Conservation (phyloP, 2,888 invertebrate genomes). For the Zeuzera pyrina region DNA sequence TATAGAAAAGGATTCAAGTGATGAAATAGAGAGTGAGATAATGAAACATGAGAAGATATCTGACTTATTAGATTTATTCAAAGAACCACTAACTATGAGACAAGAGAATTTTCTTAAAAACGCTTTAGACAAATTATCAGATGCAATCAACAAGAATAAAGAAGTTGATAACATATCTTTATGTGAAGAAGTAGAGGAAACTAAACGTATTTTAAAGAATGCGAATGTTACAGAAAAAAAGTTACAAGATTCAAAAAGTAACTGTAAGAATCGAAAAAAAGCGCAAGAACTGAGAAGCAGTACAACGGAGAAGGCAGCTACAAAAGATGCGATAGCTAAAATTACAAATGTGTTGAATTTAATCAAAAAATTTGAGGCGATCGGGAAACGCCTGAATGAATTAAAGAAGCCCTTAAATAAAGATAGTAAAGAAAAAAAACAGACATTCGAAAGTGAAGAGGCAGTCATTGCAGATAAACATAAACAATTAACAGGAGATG, state of each 20-base stretch:
- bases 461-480: conserved; percentile 1
- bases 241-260: no score
- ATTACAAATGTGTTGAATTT: conserved; percentile 41
- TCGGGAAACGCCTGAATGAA: conserved; percentile 30
- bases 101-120: conserved; percentile 53
- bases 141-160: conserved; percentile 37
- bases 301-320: conserved; percentile 13
- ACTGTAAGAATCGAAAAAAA: conserved; percentile 11
- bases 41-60: conserved; percentile 52
- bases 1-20: conserved; percentile 44
- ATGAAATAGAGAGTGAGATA: conserved; percentile 39
- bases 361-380: conserved; percentile 41
- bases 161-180: conserved; percentile 36
- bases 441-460: conserved; percentile 1
- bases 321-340: conserved; percentile 32
- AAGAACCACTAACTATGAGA: conserved; percentile 50
- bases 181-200: conserved; percentile 36
- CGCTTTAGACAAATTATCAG: conserved; percentile 47
- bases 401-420: conserved; percentile 19
- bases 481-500: conserved; percentile 21
- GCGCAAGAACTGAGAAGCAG: conserved; percentile 6
- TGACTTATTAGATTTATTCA: conserved; percentile 51
- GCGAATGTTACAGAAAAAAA: conserved; percentile 6
- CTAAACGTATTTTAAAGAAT: conserved; percentile 18
- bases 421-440: conserved; percentile 3